These are phyloP conservation scores for Willisornis vidua DNA, from an alignment of 2,113 vertebrate genomes.

Conservation along the genomic window DNA sequence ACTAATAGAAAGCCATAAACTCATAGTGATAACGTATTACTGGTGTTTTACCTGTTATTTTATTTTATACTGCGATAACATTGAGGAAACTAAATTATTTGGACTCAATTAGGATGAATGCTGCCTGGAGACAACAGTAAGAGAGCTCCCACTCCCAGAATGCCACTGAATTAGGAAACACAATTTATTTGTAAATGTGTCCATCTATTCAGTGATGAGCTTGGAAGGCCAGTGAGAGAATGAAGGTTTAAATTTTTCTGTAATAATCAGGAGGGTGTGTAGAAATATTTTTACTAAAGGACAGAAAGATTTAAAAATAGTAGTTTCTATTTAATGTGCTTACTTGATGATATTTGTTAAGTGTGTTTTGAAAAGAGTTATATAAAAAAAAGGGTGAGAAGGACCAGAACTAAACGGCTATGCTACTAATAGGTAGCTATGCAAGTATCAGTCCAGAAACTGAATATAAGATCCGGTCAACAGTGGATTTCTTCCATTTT, in stretches of 20 bases:
- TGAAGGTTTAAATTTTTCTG: neutral
- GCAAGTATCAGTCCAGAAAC: neutral
- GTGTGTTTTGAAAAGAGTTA: neutral
- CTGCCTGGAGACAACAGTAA: neutral
- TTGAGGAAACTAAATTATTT: neutral
- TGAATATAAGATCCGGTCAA: neutral
- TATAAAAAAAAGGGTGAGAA: neutral
- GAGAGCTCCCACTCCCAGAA: neutral
- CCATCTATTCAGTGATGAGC: neutral
- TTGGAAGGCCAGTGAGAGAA: neutral
- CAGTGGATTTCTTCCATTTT: neutral
- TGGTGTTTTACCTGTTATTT: neutral
- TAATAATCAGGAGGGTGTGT: rapidly evolving
- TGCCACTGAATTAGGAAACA: neutral
- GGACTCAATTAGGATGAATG: neutral
- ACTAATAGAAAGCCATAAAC: neutral
- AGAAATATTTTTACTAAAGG: neutral
- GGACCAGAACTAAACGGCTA: neutral
- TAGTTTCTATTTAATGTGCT: neutral
- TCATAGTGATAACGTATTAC: neutral
- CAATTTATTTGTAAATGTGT: neutral
- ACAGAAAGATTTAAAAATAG: neutral
- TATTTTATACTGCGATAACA: neutral
- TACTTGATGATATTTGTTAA: neutral
- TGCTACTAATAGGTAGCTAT: neutral